phyloP scores from a whole-genome alignment of 2,113 vertebrate species.

The Catharus minimus region DNA sequence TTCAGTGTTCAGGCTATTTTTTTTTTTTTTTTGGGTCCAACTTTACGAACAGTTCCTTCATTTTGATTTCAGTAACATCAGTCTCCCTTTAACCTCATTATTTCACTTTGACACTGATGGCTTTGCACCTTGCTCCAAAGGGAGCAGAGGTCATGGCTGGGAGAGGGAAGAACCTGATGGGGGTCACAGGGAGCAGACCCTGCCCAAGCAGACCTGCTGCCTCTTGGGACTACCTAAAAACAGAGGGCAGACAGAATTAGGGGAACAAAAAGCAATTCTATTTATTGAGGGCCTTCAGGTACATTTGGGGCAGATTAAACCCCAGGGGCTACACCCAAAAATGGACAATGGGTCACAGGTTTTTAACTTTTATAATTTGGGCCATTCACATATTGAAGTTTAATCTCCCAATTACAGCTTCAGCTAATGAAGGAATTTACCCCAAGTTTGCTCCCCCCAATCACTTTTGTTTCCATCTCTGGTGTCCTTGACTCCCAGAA shows the following conservation, averaged over 20 bases:
- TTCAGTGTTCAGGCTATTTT: not conserved
- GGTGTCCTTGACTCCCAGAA: not conserved
- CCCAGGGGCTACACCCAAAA: not conserved
- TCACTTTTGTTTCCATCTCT: not conserved
- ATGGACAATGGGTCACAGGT: fast-evolving
- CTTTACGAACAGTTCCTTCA: not conserved
- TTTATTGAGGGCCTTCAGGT: not conserved
- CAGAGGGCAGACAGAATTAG: too few relatives aligned
- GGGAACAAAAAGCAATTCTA: not conserved
- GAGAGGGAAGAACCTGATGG: not conserved
- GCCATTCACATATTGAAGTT: not conserved
- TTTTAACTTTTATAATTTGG: not conserved
- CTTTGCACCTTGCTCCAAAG: not conserved
- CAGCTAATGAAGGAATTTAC: not conserved
- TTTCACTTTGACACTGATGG: not conserved
- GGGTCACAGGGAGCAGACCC: not conserved
- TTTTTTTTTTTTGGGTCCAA: not conserved
- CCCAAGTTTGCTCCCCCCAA: not conserved
- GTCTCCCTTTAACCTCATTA: not conserved
- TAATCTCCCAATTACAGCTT: not conserved
- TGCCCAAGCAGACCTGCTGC: not conserved
- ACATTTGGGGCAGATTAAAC: not conserved
- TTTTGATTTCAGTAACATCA: not conserved
- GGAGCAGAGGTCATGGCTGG: not conserved
- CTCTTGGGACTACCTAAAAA: not conserved